Percentiles rank a stretch among this genome's conserved stretches.
Evolutionary conservation across 2,113 vertebrate species (phyloP).

Genomic region (Muscicapa adusta): DNA sequence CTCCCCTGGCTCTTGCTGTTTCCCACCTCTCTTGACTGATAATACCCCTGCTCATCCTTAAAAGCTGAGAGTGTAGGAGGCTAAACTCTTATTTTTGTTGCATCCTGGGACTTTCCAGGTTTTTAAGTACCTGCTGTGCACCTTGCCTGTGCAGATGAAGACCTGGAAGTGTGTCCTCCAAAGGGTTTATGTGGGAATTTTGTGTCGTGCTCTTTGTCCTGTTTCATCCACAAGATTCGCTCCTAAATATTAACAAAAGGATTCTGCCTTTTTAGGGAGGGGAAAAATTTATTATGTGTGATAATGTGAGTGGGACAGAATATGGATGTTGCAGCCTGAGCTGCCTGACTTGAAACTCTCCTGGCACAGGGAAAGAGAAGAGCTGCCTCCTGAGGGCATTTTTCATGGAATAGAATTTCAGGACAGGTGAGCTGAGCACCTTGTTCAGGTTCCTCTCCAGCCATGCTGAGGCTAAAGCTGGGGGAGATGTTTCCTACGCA

Average conservation of each 20-base stretch:
- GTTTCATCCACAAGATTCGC: rapidly evolving
- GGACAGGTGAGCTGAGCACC: background rate
- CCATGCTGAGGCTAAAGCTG: background rate
- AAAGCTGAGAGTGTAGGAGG: background rate
- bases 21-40: background rate
- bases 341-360: background rate
- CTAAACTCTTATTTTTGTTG: background rate
- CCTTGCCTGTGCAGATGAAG: background rate
- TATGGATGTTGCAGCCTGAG: background rate
- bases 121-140: background rate
- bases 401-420: background rate
- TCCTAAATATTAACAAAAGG: background rate
- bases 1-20: background rate
- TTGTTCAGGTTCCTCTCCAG: background rate
- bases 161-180: background rate
- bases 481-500: background rate
- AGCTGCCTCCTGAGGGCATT: background rate
- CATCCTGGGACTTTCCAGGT: background rate
- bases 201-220: rapidly evolving
- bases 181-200: rapidly evolving
- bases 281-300: background rate
- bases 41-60: background rate
- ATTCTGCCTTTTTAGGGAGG: background rate
- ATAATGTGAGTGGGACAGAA: background rate
- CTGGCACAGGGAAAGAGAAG: background rate